Percentiles rank a stretch among this genome's conserved stretches.
Conservation (phyloP, 64 coral and sea anemone species). For the Stylophora pistillata region DNA sequence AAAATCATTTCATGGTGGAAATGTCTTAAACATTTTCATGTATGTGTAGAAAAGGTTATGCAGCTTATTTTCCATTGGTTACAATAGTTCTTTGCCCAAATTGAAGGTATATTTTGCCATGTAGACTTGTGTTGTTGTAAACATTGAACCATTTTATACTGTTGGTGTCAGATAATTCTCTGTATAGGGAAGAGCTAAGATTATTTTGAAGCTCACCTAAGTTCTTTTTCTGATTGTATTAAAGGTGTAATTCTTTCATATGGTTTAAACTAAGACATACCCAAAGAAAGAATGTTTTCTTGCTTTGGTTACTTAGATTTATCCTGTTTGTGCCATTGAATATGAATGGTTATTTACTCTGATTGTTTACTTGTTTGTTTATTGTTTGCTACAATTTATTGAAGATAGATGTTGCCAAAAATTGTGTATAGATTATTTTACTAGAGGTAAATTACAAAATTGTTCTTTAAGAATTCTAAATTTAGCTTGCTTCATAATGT, state of each 20-base stretch:
- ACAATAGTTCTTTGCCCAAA: not conserved
- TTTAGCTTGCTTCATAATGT: too few species aligned
- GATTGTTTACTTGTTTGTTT: slow-evolving; percentile 14
- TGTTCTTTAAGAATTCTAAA: too few species aligned
- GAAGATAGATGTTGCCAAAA: not conserved
- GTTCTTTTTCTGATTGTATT: too few species aligned
- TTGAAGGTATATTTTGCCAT: not conserved
- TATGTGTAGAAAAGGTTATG: not conserved
- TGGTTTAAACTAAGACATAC: not conserved
- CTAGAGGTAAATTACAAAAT: not conserved
- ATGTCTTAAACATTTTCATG: not conserved
- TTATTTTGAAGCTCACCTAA: too few species aligned
- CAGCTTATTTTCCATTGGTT: not conserved
- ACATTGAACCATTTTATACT: not conserved
- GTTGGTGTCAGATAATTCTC: too few species aligned
- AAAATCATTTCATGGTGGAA: not conserved
- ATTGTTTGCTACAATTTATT: not conserved
- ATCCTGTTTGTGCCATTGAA: not conserved
- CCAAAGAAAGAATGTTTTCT: not conserved
- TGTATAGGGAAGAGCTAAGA: too few species aligned
- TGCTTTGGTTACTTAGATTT: not conserved
- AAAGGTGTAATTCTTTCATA: not conserved
- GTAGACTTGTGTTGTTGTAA: not conserved
- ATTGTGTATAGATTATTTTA: not conserved
- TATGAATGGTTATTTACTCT: not conserved